Evolutionary conservation across 23 tunicate species (phyloP).

Genomic region (Clavelina lepadiformis): DNA sequence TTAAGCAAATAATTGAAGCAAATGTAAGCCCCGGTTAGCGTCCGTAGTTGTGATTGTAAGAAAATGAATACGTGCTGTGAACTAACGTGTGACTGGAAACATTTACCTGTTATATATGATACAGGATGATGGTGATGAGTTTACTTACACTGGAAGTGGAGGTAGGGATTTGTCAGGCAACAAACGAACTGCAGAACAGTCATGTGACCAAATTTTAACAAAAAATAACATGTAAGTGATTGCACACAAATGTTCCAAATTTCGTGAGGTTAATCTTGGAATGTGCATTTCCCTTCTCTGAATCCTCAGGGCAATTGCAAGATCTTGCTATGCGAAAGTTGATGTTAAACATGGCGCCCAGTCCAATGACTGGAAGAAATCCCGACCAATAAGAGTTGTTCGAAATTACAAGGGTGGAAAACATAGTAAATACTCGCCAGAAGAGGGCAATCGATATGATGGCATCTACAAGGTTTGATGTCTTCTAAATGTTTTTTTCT

Average conservation of each 20-base stretch:
- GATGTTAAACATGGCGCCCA: constrained; percentile 64
- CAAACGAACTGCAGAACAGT: constrained; percentile 87
- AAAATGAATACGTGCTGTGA: too few relatives aligned
- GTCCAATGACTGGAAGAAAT: constrained; percentile 79
- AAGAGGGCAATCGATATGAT: constrained; percentile 90
- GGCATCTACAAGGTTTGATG: constrained; percentile 77
- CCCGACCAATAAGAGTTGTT: constrained; percentile 75
- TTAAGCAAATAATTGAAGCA: too few relatives aligned
- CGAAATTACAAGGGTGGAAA: constrained; percentile 84
- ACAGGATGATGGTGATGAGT: constrained; percentile 78
- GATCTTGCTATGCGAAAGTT: constrained; percentile 71
- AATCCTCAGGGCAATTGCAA: constrained; percentile 62
- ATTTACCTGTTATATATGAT: too few relatives aligned
- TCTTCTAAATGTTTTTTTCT: too few relatives aligned
- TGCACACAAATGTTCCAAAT: background rate
- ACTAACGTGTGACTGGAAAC: too few relatives aligned
- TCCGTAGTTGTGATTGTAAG: too few relatives aligned
- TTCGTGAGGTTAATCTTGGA: background rate
- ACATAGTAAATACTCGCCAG: constrained; percentile 76
- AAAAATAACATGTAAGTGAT: constrained; percentile 64
- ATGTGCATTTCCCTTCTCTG: background rate
- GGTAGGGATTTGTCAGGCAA: constrained; percentile 85
- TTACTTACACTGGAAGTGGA: constrained; percentile 85
- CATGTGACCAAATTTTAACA: constrained; percentile 75
- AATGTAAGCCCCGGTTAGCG: background rate